Conservation (phyloP, 2,888 invertebrate species). For the Merodon equestris region DNA sequence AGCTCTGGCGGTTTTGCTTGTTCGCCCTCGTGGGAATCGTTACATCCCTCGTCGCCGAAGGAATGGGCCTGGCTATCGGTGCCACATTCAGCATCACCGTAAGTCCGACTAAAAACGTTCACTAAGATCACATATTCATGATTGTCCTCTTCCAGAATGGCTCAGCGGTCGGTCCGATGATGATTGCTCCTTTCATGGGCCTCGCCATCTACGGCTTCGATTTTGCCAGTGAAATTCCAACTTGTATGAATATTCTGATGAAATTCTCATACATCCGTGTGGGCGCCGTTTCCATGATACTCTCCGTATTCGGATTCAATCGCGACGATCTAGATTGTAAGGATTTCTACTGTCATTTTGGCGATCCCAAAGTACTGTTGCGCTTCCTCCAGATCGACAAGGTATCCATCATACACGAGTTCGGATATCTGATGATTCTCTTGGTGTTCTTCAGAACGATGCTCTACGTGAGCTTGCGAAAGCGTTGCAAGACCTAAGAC, state of each 20-base stretch:
- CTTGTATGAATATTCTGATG: slow-evolving; percentile 82
- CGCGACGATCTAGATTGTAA: slow-evolving; percentile 81
- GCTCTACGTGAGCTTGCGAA: slow-evolving; percentile 81
- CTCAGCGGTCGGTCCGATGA: slow-evolving; percentile 83
- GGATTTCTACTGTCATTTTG: slow-evolving; percentile 84
- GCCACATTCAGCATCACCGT: slow-evolving; percentile 84
- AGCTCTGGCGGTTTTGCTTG: slow-evolving; percentile 83
- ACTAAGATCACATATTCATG: no score
- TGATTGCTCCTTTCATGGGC: slow-evolving; percentile 84
- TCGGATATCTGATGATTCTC: slow-evolving; percentile 80
- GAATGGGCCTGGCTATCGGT: slow-evolving; percentile 88
- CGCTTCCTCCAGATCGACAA: slow-evolving; percentile 82
- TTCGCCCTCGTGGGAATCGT: slow-evolving; percentile 85
- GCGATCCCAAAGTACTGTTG: slow-evolving; percentile 83
- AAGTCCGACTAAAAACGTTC: slow-evolving; percentile 72
- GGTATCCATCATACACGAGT: slow-evolving; percentile 81
- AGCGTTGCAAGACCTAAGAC: slow-evolving; percentile 78
- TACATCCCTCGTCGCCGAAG: slow-evolving; percentile 87
- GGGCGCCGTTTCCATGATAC: slow-evolving; percentile 83
- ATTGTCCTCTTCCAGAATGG: slow-evolving; percentile 81
- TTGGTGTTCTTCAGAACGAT: slow-evolving; percentile 81
- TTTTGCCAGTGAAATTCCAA: slow-evolving; percentile 83
- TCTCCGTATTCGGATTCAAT: slow-evolving; percentile 83
- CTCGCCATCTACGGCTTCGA: slow-evolving; percentile 86
- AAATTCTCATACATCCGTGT: slow-evolving; percentile 84